Conservation (phyloP, 2,888 invertebrate species). For the Tenodera sinensis region DNA sequence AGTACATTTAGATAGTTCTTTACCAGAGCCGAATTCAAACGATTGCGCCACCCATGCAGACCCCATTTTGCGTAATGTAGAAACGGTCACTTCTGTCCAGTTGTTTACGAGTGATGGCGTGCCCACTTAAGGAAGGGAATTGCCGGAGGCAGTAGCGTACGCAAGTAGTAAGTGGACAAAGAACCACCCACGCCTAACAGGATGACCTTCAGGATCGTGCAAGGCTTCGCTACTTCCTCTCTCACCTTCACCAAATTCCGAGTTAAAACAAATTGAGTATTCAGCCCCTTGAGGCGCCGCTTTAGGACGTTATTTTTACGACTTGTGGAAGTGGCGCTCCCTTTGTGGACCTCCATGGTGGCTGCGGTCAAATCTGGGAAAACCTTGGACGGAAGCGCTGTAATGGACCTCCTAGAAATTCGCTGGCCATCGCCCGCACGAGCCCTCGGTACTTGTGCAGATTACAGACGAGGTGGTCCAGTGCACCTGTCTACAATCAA, state of each 20-base stretch:
- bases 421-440: neutral
- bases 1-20: no score
- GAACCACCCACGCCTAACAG: neutral
- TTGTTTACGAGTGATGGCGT: neutral
- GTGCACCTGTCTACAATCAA: no score
- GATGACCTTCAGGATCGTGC: neutral
- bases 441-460: neutral
- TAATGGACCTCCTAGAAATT: conserved; percentile 1
- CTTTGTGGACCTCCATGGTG: neutral
- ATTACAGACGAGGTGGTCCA: neutral
- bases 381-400: neutral
- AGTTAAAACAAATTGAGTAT: neutral
- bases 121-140: no score
- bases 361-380: neutral
- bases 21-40: no score
- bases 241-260: neutral
- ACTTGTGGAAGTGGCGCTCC: neutral
- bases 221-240: neutral
- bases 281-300: neutral
- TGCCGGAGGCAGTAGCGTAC: neutral
- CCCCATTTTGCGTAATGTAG: no score
- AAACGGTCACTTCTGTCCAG: neutral
- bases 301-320: neutral
- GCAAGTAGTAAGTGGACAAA: neutral
- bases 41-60: no score